Conservation (phyloP, 2,113 vertebrate species). For the Xiphorhynchus elegans region DNA sequence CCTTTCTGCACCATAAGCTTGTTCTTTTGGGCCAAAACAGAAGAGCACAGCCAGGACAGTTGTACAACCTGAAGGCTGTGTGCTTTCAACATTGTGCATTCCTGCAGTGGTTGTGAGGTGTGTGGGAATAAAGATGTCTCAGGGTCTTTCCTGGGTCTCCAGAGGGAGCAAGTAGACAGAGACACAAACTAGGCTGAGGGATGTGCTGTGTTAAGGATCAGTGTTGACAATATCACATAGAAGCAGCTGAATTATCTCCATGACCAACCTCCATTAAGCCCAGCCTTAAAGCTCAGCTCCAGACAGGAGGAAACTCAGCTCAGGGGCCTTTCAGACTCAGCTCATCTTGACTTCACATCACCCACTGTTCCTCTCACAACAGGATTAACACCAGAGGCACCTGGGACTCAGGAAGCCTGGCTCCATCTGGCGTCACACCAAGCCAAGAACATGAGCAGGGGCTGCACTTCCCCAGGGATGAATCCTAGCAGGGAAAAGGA, state of each 20-base stretch:
- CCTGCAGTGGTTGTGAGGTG: neutral
- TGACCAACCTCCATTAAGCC: neutral
- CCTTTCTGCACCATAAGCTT: accelerated
- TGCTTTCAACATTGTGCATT: accelerated
- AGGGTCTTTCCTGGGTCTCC: neutral
- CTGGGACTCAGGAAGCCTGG: neutral
- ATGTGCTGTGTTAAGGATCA: neutral
- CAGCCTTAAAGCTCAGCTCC: neutral
- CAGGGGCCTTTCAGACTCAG: neutral
- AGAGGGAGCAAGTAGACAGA: neutral
- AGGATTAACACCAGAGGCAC: neutral
- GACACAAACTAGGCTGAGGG: neutral
- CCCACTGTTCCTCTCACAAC: neutral
- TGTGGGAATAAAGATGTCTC: accelerated
- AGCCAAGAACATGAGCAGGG: neutral
- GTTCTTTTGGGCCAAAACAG: neutral
- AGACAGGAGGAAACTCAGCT: neutral
- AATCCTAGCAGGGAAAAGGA: neutral
- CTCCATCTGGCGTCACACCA: neutral
- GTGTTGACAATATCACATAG: neutral
- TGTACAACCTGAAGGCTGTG: neutral
- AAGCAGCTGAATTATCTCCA: neutral
- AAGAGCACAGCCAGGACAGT: neutral
- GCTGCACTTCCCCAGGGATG: neutral
- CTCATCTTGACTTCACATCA: neutral